Percentiles rank a stretch among this genome's conserved stretches.
phyloP scores from a whole-genome alignment of 2,113 vertebrate species.

The Cochlearius cochlearius region DNA sequence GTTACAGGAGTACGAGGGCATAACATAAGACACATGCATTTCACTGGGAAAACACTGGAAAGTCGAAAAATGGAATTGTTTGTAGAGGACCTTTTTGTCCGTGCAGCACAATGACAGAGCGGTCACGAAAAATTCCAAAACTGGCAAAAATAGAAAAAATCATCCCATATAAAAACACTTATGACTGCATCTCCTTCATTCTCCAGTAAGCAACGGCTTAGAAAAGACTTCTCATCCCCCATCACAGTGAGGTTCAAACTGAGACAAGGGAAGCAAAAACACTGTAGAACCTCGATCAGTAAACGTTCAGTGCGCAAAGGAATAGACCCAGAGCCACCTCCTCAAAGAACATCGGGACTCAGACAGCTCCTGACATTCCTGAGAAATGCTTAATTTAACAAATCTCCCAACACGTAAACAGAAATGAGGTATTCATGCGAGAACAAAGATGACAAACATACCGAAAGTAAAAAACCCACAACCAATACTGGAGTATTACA shows the following conservation, averaged over 20 bases:
- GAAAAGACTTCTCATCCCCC: accelerated
- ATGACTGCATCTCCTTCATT: accelerated
- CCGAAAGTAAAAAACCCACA: accelerated
- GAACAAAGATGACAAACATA: background rate
- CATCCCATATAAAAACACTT: background rate
- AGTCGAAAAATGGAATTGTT: background rate
- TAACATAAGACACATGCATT: accelerated
- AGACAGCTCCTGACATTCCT: accelerated
- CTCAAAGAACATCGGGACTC: accelerated
- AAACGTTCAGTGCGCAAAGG: accelerated
- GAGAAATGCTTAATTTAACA: accelerated
- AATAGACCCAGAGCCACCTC: accelerated
- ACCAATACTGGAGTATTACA: accelerated
- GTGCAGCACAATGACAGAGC: accelerated
- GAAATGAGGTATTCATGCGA: accelerated
- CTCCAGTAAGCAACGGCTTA: accelerated
- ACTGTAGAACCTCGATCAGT: accelerated
- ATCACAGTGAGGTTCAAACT: accelerated
- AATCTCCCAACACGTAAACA: accelerated
- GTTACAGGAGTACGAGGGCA: accelerated
- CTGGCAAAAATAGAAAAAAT: background rate
- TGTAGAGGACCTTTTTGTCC: background rate
- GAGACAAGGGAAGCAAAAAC: accelerated
- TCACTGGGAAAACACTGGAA: background rate
- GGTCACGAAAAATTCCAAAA: background rate